Evolutionary conservation across 2,797 vertebrate genomes (phyloP), one percentile per base, ranked within the genome.

Genomic region (Benthosema pterotum): DNA sequence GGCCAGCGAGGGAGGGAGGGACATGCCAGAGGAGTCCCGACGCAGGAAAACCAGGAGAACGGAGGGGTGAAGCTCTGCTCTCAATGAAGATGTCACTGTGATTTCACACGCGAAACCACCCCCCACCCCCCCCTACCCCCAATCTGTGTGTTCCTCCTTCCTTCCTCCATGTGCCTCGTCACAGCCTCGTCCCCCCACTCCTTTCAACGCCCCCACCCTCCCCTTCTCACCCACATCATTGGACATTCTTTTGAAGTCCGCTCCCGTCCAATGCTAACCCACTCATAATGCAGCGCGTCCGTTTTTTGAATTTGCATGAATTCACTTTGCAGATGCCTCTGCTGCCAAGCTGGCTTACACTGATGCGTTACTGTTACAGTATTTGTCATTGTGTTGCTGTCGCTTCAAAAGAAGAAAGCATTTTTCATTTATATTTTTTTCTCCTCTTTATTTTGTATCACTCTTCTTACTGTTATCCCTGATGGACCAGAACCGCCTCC

Each of bases 71-170:
- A 88, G 82, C 82, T 78, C 69, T n/a, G 64, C 71, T 80, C 87
- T 90, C 85, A 91, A 91, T 89, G 87, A 89, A 89, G 87, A 89
- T 89, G 90, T 88, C 88, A 84, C 72, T 84, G 80, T 88, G 79
- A 92, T 92, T 91, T 90, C 80, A 84, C 82, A 86, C 87, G 71
- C 54, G n/a, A n/a, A 46, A 73, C 70, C 82, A 77, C 71, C n/a
- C 18, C 18, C 42, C 11, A 18, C 22, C 22, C 28, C 22, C 25
- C 4, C 16, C 50, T 5, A 47, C 17, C 11, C 19, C 16, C 74
- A 76, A 69, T 76, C 74, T 82, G 83, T 87, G 82, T 87, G 76
- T 82, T 84, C 81, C 75, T 79, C 84, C 77, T 75, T 63, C 68
- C 74, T 75, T 71, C 74, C 73, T 66, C 47, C n/a, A 16, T 51